phyloP scores from a whole-genome alignment of 1,140 invertebrate genomes.

The Berghia stephanieae region DNA sequence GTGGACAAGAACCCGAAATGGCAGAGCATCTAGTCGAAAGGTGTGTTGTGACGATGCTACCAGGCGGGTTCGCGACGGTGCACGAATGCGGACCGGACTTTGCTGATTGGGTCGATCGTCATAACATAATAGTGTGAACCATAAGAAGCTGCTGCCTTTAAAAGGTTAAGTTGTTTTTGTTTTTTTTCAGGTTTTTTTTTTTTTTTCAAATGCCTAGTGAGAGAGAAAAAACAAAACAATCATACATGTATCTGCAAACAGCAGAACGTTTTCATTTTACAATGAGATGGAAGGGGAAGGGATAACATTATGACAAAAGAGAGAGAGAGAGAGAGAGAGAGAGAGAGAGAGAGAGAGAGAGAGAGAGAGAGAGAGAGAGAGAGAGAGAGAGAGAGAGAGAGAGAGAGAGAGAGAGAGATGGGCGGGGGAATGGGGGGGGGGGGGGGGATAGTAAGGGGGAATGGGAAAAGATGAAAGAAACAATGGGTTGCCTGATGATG shows the following conservation, averaged over 20 bases:
- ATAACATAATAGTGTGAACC: background rate
- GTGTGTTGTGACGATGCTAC: too few species aligned
- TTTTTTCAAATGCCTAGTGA: background rate
- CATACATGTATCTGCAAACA: background rate
- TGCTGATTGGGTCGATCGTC: too few species aligned
- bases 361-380: background rate
- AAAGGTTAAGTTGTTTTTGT: background rate
- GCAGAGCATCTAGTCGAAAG: too few species aligned
- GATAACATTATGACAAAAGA: too few species aligned
- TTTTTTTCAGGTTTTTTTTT: background rate
- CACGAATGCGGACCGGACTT: too few species aligned
- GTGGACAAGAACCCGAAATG: too few species aligned
- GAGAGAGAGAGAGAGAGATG: constrained; percentile 9
- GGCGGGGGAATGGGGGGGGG: background rate
- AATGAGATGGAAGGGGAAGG: too few species aligned
- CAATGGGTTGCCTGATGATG: too few species aligned
- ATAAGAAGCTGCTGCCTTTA: background rate
- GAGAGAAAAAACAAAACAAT: background rate
- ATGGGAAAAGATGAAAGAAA: background rate
- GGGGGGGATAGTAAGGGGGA: background rate
- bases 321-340: background rate
- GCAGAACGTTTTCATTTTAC: background rate
- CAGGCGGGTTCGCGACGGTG: too few species aligned
- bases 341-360: background rate
- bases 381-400: background rate